Base-by-base conservation (phyloP, 2,113 vertebrate genomes). In the Sphyrna mokarran region DNA sequence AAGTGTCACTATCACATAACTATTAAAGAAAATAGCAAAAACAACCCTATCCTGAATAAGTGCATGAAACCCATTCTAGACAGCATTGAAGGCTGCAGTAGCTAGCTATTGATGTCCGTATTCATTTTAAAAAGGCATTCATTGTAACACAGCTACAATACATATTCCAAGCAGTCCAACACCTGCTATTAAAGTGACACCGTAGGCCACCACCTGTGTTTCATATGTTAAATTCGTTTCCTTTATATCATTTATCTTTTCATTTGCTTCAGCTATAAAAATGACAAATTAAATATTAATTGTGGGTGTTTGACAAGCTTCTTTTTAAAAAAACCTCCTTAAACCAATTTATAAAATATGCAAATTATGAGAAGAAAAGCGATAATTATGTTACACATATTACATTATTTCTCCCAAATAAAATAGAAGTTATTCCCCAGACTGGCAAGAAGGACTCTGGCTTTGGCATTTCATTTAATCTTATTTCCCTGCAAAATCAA, bases 401-500 rank as follows among this genome's bases (percentile, higher is more conserved):
- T 95, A 43, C 72, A 72, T 95, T 26, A 29, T 90, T 63, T 90
- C 43, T 61, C 40, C 87, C 23, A 61, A 90, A 33, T 72, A 76
- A 72, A 95, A 95, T 95, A 29, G 68, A 72, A 48, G 93, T 33
- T 95, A 72, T 95, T 95, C 68, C 69, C 66, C 23, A 95, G 66
- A 70, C 23, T 95, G 20, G 20, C 16, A 54, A 72, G 37, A 90
- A 76, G 37, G 69, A 95, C 14, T 26, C 72, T 29, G 43, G 26
- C 69, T 54, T 72, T 7, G 26, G 26, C 40, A 72, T 70, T 72
- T 95, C 94, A 95, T 95, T 95, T 95, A 95, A 95, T 95, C 94
- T 95, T 95, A 95, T 72, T 95, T 95, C 94, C 68, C 94, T 54
- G 54, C 94, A 95, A 95, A 95, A 95, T 95, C 94, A 95, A 95